Evolutionary conservation across 2,888 invertebrate species (phyloP).

Genomic region (Macaria notata): DNA sequence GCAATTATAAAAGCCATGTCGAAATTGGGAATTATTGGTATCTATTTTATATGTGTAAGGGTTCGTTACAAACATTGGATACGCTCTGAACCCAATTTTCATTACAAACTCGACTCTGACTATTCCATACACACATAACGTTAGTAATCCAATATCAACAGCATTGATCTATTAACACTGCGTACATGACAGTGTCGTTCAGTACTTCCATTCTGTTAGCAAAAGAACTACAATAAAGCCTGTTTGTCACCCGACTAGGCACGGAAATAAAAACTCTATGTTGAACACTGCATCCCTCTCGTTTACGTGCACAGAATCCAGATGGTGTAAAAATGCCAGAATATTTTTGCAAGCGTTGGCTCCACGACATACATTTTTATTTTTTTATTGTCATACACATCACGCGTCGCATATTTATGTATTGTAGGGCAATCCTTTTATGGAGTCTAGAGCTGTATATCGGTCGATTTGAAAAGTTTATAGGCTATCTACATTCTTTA

Average conservation of each 20-base stretch:
- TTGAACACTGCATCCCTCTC: slow-evolving; percentile 50
- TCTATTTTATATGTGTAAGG: too few species aligned
- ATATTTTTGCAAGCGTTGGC: slow-evolving; percentile 30
- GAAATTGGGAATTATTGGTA: too few species aligned
- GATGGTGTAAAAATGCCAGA: slow-evolving; percentile 38
- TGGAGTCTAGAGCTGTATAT: slow-evolving; percentile 1
- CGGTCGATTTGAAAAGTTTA: background rate
- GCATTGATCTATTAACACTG: too few species aligned
- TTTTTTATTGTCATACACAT: slow-evolving; percentile 17
- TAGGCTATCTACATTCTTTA: too few species aligned
- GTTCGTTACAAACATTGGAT: too few species aligned
- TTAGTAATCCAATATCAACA: too few species aligned
- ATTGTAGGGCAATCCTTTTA: slow-evolving; percentile 12
- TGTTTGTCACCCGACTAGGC: slow-evolving; percentile 43
- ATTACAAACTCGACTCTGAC: too few species aligned
- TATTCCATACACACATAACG: too few species aligned
- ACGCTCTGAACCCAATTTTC: too few species aligned
- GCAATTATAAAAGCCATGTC: too few species aligned
- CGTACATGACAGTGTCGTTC: too few species aligned
- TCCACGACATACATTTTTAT: slow-evolving; percentile 13
- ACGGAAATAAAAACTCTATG: slow-evolving; percentile 61
- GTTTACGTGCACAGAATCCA: slow-evolving; percentile 56
- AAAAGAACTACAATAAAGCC: slow-evolving; percentile 40
- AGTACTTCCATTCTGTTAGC: too few species aligned
- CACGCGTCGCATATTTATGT: slow-evolving; percentile 19